Percentiles rank a stretch among this genome's conserved stretches.
Conservation (phyloP, 2,888 invertebrate species). For the Ectobius pallidus region DNA sequence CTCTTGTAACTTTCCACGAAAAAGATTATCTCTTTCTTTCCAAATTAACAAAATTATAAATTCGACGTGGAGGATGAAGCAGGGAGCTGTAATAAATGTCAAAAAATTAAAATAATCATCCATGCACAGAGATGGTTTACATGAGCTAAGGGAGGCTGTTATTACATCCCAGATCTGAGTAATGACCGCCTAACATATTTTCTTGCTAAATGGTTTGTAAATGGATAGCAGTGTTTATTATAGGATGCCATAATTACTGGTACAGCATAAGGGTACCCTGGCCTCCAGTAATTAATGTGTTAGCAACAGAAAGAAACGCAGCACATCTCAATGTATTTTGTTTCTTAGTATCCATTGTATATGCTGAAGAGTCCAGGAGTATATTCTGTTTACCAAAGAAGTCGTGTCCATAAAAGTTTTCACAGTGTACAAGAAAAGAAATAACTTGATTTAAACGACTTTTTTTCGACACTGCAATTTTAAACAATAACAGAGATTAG, state of each 20-base stretch:
- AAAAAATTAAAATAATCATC: constrained; percentile 13
- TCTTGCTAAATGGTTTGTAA: constrained; percentile 22
- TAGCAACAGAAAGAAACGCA: neutral
- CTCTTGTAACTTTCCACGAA: neutral
- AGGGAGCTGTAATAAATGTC: constrained; percentile 1
- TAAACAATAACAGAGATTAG: too few species aligned
- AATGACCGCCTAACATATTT: constrained; percentile 21
- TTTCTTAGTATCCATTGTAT: neutral
- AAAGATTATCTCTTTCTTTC: neutral
- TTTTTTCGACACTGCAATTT: too few species aligned
- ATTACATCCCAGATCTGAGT: constrained; percentile 1
- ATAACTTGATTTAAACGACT: too few species aligned
- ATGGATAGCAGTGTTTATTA: constrained; percentile 13
- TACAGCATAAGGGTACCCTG: neutral
- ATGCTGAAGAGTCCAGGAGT: too few species aligned
- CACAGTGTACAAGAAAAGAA: too few species aligned
- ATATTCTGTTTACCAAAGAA: too few species aligned
- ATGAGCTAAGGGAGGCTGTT: constrained; percentile 2
- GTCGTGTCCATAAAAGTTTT: too few species aligned
- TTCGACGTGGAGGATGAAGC: constrained; percentile 9
- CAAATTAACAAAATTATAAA: constrained; percentile 20
- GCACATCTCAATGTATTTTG: neutral
- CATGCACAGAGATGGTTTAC: neutral
- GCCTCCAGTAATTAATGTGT: neutral
- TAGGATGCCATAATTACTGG: constrained; percentile 3